Evolutionary conservation across 2,113 vertebrate genomes (phyloP).

Genomic region (Numenius arquata): DNA sequence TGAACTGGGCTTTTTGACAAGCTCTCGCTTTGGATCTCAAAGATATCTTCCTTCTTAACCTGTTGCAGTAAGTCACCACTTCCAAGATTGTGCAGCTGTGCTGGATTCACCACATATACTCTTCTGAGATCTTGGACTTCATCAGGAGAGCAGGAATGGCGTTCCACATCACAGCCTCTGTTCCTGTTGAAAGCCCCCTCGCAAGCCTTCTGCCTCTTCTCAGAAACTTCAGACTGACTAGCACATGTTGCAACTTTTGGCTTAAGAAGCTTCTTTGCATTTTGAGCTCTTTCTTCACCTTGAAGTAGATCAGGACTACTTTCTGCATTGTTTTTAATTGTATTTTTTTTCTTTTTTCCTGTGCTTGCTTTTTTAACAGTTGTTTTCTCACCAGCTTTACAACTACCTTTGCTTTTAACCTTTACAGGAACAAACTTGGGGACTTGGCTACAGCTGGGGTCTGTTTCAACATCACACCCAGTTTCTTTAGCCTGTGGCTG

Average conservation of each 20-base stretch:
- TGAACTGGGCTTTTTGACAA: neutral
- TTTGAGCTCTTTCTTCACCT: neutral
- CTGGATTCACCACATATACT: neutral
- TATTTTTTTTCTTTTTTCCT: neutral
- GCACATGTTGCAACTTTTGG: neutral
- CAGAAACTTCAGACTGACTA: neutral
- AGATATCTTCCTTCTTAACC: neutral
- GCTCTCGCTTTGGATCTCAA: neutral
- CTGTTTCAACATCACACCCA: neutral
- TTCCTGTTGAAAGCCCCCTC: neutral
- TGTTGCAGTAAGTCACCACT: neutral
- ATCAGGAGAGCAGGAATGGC: neutral
- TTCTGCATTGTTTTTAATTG: neutral
- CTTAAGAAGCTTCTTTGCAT: neutral
- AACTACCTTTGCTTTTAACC: neutral
- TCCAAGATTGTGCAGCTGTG: neutral
- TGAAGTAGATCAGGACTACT: neutral
- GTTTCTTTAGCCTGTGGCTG: constrained; percentile 17
- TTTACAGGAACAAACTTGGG: constrained; percentile 8
- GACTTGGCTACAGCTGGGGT: neutral
- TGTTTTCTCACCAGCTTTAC: constrained; percentile 8
- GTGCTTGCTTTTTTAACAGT: neutral
- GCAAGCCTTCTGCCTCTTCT: neutral
- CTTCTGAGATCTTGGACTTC: neutral
- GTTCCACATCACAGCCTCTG: neutral